phyloP scores from a whole-genome alignment of 2,888 invertebrate species.

The Boloria euphrosyne region DNA sequence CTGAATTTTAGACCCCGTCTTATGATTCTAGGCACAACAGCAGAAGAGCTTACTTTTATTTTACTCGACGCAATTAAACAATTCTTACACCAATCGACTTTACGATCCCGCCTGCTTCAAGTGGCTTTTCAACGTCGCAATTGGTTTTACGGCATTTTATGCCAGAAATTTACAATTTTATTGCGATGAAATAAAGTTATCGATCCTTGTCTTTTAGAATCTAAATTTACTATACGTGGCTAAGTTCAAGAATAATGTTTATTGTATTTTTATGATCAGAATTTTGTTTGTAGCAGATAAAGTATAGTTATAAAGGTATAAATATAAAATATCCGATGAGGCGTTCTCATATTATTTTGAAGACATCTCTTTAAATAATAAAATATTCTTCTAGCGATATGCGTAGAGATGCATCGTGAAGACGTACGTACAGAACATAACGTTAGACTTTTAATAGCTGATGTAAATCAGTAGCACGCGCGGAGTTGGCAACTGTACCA shows the following conservation, averaged over 20 bases:
- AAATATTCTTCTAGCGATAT: slow-evolving; percentile 21
- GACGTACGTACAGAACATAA: slow-evolving; percentile 43
- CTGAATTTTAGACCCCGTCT: background rate
- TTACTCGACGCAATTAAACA: slow-evolving; percentile 65
- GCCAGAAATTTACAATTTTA: slow-evolving; percentile 61
- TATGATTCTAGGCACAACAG: slow-evolving; percentile 12
- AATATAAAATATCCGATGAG: no score
- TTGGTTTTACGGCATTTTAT: slow-evolving; percentile 67
- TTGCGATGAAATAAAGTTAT: slow-evolving; percentile 43
- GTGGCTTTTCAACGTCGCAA: slow-evolving; percentile 66
- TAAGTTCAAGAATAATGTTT: no score
- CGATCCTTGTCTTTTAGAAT: background rate
- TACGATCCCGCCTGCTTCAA: slow-evolving; percentile 62
- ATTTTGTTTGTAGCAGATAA: background rate
- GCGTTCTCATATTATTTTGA: background rate
- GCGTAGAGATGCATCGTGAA: slow-evolving; percentile 29
- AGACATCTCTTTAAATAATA: background rate
- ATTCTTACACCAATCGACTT: slow-evolving; percentile 69
- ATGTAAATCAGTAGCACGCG: slow-evolving; percentile 63
- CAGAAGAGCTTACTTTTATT: slow-evolving; percentile 37
- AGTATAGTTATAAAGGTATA: no score
- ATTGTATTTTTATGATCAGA: background rate
- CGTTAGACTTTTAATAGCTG: slow-evolving; percentile 67
- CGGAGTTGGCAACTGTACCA: slow-evolving; percentile 53
- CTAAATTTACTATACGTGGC: background rate